Evolutionary conservation across 2,113 vertebrate genomes (phyloP), one percentile per base, ranked within the genome.

Genomic region (Microcebus jonahi): DNA sequence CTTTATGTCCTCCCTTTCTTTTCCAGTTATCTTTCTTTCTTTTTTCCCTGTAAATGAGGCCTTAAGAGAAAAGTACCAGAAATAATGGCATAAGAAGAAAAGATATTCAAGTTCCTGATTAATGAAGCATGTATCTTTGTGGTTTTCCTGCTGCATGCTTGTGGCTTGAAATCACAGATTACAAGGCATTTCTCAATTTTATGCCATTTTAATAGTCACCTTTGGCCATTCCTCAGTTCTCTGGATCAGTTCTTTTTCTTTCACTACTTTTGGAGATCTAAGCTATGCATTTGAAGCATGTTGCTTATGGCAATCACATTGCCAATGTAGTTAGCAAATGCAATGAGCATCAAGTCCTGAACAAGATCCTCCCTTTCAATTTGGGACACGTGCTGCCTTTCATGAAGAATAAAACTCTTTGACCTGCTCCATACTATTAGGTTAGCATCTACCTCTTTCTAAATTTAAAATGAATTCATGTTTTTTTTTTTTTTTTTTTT

Each of bases 381-480:
- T 42, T 91, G 31, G 17, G 31, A 83, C 8, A 67, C 27, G 73
- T 12, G n/a, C 4, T 81, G 6, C 6, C 8, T 84, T 75, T 77
- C 53, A 80, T n/a, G 79, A 92, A 90, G 50, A 84, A 77, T 80
- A 92, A 57, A 83, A 48, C 31, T 88, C 2, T 85, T 65, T 94
- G 50, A 93, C 42, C 48, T 89, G 1, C 2, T 82, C 39, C 31
- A 39, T 71, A 63, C 18, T 71, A 90, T 53, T 55, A 68, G 17
- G 31, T 57, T 75, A 73, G 3, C 8, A 68, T 50, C 14, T 20
- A 63, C 5, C 13, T 71, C 27, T 71, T 81, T 82, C 45, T 73
- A 36, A 88, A 82, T 50, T 94, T 59, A 87, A 94, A 92, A 85
- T 94, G 29, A 89, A 92, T 73, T 89, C 3, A 68, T 45, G 5